phyloP scores from a whole-genome alignment of 2,888 invertebrate genomes.

The Pseudococcus viburni region DNA sequence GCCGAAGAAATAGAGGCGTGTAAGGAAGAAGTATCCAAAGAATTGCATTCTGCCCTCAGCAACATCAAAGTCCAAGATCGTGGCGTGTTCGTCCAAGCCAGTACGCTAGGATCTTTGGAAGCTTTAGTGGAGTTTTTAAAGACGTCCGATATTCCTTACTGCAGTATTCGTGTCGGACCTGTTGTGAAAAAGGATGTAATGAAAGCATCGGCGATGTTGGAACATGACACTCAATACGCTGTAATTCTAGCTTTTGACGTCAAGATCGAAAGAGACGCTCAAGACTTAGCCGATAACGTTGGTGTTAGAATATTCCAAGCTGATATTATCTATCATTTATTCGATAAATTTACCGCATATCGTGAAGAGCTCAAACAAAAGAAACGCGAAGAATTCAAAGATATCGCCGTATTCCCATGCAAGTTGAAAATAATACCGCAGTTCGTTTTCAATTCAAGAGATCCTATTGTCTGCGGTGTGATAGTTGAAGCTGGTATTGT shows the following conservation, averaged over 20 bases:
- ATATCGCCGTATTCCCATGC: constrained; percentile 98
- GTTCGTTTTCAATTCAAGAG: constrained; percentile 97
- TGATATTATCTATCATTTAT: constrained; percentile 99
- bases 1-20: constrained; percentile 94
- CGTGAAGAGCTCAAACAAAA: constrained; percentile 91
- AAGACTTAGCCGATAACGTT: constrained; percentile 94
- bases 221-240: constrained; percentile 96
- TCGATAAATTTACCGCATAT: constrained; percentile 95
- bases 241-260: constrained; percentile 99
- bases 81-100: constrained; percentile 99
- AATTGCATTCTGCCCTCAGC: constrained; percentile 89
- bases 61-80: constrained; percentile 91
- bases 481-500: constrained; percentile 95
- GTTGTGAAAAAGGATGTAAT: constrained; percentile 99
- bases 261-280: constrained; percentile 97
- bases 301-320: constrained; percentile 98
- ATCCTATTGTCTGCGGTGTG: constrained; percentile 98
- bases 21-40: constrained; percentile 88
- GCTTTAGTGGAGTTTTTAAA: constrained; percentile 94
- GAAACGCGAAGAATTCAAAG: constrained; percentile 95
- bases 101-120: constrained; percentile 98
- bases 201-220: constrained; percentile 99
- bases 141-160: constrained; percentile 94
- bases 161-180: constrained; percentile 98
- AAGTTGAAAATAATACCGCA: constrained; percentile 82